Conservation (phyloP, 1,140 invertebrate genomes). For the Aphis gossypii region DNA sequence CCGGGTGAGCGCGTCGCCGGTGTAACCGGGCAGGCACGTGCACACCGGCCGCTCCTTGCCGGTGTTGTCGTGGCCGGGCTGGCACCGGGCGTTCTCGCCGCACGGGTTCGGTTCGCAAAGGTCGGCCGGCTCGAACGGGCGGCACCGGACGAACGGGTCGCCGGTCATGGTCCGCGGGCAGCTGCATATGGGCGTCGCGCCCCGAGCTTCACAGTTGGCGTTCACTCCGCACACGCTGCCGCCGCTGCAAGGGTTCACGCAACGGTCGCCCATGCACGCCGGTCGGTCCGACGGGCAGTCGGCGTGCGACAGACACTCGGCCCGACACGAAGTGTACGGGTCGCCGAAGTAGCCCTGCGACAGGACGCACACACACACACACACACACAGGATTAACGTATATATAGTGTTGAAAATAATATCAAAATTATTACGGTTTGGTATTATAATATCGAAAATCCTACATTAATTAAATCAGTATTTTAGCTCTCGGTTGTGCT, state of each 20-base stretch:
- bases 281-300: slow-evolving; percentile 80
- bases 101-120: slow-evolving; percentile 85
- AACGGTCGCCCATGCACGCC: slow-evolving; percentile 81
- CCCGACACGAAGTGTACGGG: slow-evolving; percentile 74
- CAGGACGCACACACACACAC: neutral
- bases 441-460: too few relatives aligned
- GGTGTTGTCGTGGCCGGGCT: slow-evolving; percentile 80
- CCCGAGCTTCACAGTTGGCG: slow-evolving; percentile 79
- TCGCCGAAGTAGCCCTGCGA: slow-evolving; percentile 77
- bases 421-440: too few relatives aligned
- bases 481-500: too few relatives aligned
- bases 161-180: slow-evolving; percentile 87
- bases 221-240: slow-evolving; percentile 81
- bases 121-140: slow-evolving; percentile 83
- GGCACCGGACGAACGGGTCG: slow-evolving; percentile 81
- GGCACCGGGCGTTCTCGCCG: slow-evolving; percentile 81
- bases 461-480: too few relatives aligned
- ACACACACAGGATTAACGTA: too few relatives aligned
- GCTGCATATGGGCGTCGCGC: slow-evolving; percentile 81
- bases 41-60: slow-evolving; percentile 83
- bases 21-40: slow-evolving; percentile 79
- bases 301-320: slow-evolving; percentile 76
- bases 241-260: slow-evolving; percentile 77
- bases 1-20: slow-evolving; percentile 78
- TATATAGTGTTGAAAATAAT: too few relatives aligned